Conservation (phyloP, 2,113 vertebrate genomes). For the Sinosuthora webbiana region DNA sequence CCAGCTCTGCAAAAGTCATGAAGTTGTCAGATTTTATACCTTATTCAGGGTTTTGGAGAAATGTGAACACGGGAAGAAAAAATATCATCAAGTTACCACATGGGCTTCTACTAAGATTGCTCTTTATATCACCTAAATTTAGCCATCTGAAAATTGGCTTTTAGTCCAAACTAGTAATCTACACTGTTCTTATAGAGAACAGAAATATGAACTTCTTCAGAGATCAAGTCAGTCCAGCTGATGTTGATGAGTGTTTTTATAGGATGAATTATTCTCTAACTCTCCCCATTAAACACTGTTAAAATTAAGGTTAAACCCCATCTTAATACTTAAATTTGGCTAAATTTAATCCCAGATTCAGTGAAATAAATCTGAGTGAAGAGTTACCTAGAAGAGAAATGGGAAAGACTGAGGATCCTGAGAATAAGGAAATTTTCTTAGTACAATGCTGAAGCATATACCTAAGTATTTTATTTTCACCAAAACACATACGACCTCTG, state of each 20-base stretch:
- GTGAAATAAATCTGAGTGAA: background rate
- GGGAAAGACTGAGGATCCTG: background rate
- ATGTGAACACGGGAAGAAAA: fast-evolving
- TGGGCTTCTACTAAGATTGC: background rate
- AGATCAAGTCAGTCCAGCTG: fast-evolving
- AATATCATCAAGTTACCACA: fast-evolving
- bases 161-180: background rate
- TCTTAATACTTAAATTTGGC: background rate
- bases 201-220: background rate
- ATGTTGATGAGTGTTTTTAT: background rate
- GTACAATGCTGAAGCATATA: background rate
- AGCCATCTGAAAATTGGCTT: background rate
- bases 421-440: background rate
- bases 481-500: background rate
- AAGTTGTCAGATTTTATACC: background rate
- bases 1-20: background rate
- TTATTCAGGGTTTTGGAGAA: background rate
- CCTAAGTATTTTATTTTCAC: background rate
- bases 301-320: fast-evolving
- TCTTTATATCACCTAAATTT: background rate
- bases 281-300: fast-evolving
- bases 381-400: background rate
- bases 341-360: background rate
- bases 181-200: background rate
- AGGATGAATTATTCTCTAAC: background rate